Base-by-base conservation (phyloP, 2,797 vertebrate species). In the Pangasius macronema region DNA sequence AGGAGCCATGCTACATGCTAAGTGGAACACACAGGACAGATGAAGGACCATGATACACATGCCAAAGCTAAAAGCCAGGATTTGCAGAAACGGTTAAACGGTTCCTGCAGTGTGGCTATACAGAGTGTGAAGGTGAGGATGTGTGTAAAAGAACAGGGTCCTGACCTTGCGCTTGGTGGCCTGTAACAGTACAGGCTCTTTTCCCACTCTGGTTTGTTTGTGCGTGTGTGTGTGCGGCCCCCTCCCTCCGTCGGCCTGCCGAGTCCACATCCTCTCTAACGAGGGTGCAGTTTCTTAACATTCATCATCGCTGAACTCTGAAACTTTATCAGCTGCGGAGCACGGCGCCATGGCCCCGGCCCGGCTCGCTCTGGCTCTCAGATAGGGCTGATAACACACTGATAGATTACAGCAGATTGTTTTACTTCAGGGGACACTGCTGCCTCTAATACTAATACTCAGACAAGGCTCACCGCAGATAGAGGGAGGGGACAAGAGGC, bases 371-470 rank as follows among this genome's bases (percentile, higher is more conserved):
- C 94, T 91, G 95, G 90, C 96, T 96, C 97, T 96, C 95, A 93
- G 97, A 98, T 98, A 98, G 96, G 94, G 88, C 94, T 59, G 97
- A 99, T 98, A 99, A 97, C 94, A 46, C 90, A 16, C 97, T 97
- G 96, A 97, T 97, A 99, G 97, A 98, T 99, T 95, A 98, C 97
- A 97, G 92, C 94, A 97, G 97, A 99, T 99, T 97, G 97, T 96
- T 97, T 97, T 97, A 97, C 97, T 97, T 96, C 93, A 95, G 95
- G 97, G 96, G 96, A 97, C 94, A 94, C 94, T 94, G 93, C 93
- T 95, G 94, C 94, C 94, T 94, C 96, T 95, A 93, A 94, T 90
- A 92, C 96, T 95, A 95, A 97, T 94, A 95, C 95, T 94, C 91
- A 95, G 95, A 94, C 94, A 93, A 92, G 94, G 88, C 94, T 90